phyloP scores from a whole-genome alignment of 2,888 invertebrate genomes.

The Spilarctia lutea region DNA sequence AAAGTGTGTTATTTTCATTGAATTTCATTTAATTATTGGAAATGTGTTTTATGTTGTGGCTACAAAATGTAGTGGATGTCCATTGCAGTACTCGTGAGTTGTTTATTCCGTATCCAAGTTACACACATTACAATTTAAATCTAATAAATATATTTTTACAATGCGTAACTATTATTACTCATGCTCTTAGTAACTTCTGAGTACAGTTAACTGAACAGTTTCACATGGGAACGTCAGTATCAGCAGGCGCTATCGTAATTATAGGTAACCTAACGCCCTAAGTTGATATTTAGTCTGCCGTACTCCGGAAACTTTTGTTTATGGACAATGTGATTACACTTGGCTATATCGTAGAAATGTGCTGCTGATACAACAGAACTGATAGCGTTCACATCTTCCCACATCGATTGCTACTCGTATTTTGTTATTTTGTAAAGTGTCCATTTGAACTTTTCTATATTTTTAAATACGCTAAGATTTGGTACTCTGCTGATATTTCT shows the following conservation, averaged over 20 bases:
- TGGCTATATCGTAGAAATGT: constrained; percentile 42
- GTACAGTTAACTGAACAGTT: constrained; percentile 30
- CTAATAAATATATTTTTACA: not conserved
- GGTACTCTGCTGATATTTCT: not conserved
- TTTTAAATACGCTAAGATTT: not conserved
- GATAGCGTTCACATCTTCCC: constrained; percentile 43
- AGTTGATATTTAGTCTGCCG: constrained; percentile 61
- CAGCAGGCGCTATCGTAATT: constrained; percentile 50
- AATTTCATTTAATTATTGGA: constrained; percentile 20
- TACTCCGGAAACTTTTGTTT: constrained; percentile 51
- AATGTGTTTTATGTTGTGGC: constrained; percentile 24
- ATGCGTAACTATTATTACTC: not conserved
- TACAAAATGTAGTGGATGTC: constrained; percentile 31
- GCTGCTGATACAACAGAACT: constrained; percentile 49
- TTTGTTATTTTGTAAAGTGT: not conserved
- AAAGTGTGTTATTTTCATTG: constrained; percentile 25
- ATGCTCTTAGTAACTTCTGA: not conserved
- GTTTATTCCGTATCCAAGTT: not conserved
- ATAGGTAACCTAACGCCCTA: constrained; percentile 56
- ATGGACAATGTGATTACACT: constrained; percentile 48
- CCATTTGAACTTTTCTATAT: not conserved
- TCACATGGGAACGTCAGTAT: constrained; percentile 60
- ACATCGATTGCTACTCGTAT: too few relatives aligned
- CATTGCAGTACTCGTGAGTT: constrained; percentile 43
- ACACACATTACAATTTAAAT: not conserved